Evolutionary conservation across 2,113 vertebrate genomes (phyloP), one percentile per base, ranked within the genome.

Genomic region (Bufo bufo): DNA sequence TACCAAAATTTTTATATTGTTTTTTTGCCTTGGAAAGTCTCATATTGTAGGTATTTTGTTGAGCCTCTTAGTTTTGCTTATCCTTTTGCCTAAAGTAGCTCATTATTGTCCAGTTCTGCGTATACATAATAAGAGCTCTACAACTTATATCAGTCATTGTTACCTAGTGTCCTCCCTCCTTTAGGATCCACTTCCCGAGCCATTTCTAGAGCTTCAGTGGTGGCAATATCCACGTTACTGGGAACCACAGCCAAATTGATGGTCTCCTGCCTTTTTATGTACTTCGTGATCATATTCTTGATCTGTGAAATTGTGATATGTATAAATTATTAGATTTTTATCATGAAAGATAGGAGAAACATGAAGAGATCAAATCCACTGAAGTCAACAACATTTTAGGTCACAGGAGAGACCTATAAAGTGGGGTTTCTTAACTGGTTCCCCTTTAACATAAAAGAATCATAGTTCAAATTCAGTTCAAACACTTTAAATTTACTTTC

Each of bases 121-220:
- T 58, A 58, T 58, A 58, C 20, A 10, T 66, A 66, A 4, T 20
- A 20, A 8, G 61, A 66, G 11, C n/a, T 33, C 66, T 72, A 45
- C 69, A 45, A 6, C 69, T 16, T 45, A 33, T 66, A 66, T n/a
- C 66, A 69, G 61, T 20, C 61, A 20, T 65, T 69, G 10, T 92
- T 84, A 97, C 97, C 97, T 85, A 99, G 89, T 83, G 97, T 99
- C 77, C 98, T 96, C 88, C 97, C 96, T 80, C 97, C 98, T 0
- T 88, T 89, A 10, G 96, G 96, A 86, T 99, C 97, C 91, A 96
- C 96, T 50, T 94, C 92, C 86, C 96, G 95, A 6, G 97, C 97
- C 96, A 99, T 98, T 93, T 95, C 94, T 92, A 99, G 87, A 0
- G 97, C 97, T 92, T 99, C 97, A 0, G 97, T 98, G 90, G 97